Conservation (phyloP, 2,888 invertebrate species). For the Machimus rusticus region DNA sequence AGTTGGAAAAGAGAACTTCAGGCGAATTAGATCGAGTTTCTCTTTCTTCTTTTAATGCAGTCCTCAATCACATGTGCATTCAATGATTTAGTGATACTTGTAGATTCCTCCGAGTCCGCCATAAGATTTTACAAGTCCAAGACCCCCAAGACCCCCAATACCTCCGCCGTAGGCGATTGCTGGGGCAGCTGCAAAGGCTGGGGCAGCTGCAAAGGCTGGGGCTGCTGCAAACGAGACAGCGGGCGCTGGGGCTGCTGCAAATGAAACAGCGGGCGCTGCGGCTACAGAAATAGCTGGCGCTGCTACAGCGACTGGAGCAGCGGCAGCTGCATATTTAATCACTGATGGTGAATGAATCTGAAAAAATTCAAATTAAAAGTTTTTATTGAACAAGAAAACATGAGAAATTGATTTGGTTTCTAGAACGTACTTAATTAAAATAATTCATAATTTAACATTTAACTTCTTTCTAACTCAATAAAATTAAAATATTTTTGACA, state of each 20-base stretch:
- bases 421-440: neutral
- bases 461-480: too few species aligned
- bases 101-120: conserved; percentile 5
- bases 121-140: neutral
- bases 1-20: neutral
- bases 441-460: neutral
- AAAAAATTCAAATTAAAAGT: neutral
- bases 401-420: neutral
- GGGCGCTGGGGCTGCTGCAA: conserved; percentile 8
- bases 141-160: neutral
- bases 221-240: conserved; percentile 13
- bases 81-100: conserved; percentile 5
- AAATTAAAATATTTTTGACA: too few species aligned
- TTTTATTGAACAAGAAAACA: neutral
- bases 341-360: conserved; percentile 42
- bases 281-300: conserved; percentile 35
- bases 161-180: neutral
- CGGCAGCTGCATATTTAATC: conserved; percentile 45
- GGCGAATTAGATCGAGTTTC: neutral
- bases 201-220: conserved; percentile 32
- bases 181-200: neutral
- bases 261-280: neutral
- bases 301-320: conserved; percentile 28
- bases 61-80: conserved; percentile 1
- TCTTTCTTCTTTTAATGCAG: neutral